Evolutionary conservation across 2,113 vertebrate species (phyloP).

Genomic region (Natator depressus): DNA sequence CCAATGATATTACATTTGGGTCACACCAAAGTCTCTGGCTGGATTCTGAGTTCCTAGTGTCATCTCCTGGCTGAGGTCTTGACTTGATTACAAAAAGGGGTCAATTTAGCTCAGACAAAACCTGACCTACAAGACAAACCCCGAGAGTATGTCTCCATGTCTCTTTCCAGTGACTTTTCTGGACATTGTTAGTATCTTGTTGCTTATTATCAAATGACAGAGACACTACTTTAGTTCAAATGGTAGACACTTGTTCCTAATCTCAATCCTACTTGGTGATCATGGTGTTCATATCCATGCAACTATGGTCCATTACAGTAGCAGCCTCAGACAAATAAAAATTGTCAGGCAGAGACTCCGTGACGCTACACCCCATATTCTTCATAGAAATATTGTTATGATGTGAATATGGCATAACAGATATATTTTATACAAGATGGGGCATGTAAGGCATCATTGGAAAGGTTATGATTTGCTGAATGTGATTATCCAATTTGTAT

Average conservation of each 20-base stretch:
- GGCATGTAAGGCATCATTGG: too few relatives aligned
- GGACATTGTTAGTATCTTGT: not conserved
- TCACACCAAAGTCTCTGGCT: not conserved
- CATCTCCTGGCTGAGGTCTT: not conserved
- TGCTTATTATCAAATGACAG: not conserved
- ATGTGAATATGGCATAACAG: too few relatives aligned
- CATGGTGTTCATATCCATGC: rapidly evolving
- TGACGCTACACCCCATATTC: too few relatives aligned
- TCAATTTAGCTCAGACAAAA: not conserved
- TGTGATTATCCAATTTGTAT: too few relatives aligned
- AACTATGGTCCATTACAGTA: not conserved
- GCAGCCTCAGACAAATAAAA: not conserved
- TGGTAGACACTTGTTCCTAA: not conserved
- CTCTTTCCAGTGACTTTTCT: not conserved
- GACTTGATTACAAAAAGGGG: not conserved
- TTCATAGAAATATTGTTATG: too few relatives aligned
- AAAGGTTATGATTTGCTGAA: too few relatives aligned
- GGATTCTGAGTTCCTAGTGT: not conserved
- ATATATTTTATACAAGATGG: too few relatives aligned
- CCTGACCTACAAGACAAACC: not conserved
- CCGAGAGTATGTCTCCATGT: not conserved
- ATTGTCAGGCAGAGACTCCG: not conserved
- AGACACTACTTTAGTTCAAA: not conserved
- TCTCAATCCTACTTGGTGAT: not conserved
- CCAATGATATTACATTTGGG: not conserved